phyloP scores from a whole-genome alignment of 2,113 vertebrate genomes.

The Collichthys lucidus region DNA sequence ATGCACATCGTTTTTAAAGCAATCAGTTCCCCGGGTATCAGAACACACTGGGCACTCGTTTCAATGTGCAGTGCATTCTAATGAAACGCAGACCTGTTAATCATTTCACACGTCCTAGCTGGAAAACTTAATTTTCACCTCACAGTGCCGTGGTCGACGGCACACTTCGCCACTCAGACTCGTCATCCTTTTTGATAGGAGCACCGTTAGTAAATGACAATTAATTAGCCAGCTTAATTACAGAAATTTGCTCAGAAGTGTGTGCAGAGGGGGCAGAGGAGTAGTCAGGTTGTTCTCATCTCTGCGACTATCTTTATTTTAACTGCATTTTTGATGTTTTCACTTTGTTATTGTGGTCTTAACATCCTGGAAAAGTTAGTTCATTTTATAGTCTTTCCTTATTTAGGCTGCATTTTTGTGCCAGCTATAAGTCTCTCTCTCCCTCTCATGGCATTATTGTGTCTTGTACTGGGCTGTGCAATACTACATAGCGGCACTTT shows the following conservation, averaged over 20 bases:
- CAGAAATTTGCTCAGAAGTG: conserved; percentile 43
- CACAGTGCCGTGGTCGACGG: conserved; percentile 34
- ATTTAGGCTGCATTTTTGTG: not conserved
- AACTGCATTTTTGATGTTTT: not conserved
- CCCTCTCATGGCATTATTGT: not conserved
- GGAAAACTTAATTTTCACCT: conserved; percentile 70
- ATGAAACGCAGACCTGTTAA: conserved; percentile 68
- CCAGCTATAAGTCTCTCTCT: not conserved
- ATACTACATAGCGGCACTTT: not conserved
- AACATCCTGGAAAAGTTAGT: not conserved
- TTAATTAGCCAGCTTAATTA: conserved; percentile 79
- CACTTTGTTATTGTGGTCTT: not conserved
- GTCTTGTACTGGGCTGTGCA: not conserved
- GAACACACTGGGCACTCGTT: not conserved
- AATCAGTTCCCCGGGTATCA: not conserved
- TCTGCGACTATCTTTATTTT: conserved; percentile 1
- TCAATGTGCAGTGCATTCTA: conserved; percentile 33
- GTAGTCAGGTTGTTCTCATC: not conserved
- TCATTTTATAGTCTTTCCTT: not conserved
- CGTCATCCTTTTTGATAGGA: conserved; percentile 63
- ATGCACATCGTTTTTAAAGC: conserved; percentile 31
- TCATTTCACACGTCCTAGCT: conserved; percentile 63
- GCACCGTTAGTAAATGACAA: conserved; percentile 77
- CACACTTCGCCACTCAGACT: conserved; percentile 56
- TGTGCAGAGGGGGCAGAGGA: conserved; percentile 11